Base-by-base conservation (phyloP, 2,888 invertebrate species). In the Agapetus fuscipes region DNA sequence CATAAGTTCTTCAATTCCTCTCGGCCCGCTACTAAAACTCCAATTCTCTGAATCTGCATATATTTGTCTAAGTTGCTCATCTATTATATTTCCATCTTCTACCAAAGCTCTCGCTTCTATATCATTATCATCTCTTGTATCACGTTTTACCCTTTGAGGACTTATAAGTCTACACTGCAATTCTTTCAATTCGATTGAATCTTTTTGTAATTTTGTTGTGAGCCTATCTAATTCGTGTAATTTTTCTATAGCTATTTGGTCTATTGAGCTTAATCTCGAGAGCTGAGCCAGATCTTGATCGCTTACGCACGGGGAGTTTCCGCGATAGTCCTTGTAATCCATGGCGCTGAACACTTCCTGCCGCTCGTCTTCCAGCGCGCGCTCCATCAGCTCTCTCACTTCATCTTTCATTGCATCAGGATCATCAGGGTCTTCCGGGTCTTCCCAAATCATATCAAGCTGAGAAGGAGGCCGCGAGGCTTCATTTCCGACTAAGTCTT, bases 391-490 rank as follows among this genome's bases (percentile, higher is more conserved):
- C 52, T 63, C 56, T 48, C 51, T 53, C 16, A 55, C 44, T 49
- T 58, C 55, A 28, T 47, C 46, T 34, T 47, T 47, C 7, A 43
- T 35, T 17, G 54, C 51, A 38, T 64, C 66, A 12, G 60, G 60
- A 29, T 75, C 74, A 46, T 81, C 81, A 16, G 64, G 62, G 51
- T 87, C 86, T 60, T 86, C 85, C 9, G 82, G 79, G 51, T 84
- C 84, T 59, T 87, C 87, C 80, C 87, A 86, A 51, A 88, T 88
- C 82, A 88, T 85, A 46, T 81, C 85, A 49, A 88, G 64, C 51
- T 87, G 84, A 34, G 83, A 83, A 45, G 76, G 66, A 39, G 80
- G 78, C 46, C 78, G 71, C 12, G 78, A 75, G 12, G 71, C 66
- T 64, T 73, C 71, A 53, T 70, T 74, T 49, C 72, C 73, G 17